These are phyloP conservation scores for Strigamia maritima DNA, from an alignment of 2,888 invertebrate genomes.

Conservation along the genomic window DNA sequence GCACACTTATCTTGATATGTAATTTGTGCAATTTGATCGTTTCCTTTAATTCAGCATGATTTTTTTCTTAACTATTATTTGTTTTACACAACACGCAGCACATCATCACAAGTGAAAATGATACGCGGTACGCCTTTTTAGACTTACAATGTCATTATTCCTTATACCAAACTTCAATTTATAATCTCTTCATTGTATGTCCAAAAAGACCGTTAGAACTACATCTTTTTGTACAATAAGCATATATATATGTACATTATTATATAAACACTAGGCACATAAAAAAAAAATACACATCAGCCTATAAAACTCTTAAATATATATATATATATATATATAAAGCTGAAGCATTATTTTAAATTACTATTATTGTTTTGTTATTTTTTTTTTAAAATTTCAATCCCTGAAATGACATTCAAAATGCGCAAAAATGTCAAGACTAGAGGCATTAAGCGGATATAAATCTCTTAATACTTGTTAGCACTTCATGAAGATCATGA, in stretches of 20 bases:
- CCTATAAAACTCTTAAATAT: neutral
- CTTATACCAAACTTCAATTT: neutral
- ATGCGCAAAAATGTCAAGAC: constrained; percentile 31
- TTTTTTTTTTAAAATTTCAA: neutral
- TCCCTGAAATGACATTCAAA: constrained; percentile 21
- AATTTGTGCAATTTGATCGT: constrained; percentile 21
- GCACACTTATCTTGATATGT: constrained; percentile 21
- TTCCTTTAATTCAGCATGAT: neutral
- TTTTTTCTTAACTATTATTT: neutral
- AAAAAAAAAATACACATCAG: constrained; percentile 5
- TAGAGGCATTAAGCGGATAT: constrained; percentile 31
- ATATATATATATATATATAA: neutral
- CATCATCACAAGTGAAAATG: neutral
- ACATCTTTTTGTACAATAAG: neutral
- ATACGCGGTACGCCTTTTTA: neutral
- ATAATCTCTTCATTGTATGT: neutral
- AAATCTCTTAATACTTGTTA: constrained; percentile 34
- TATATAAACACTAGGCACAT: constrained; percentile 12
- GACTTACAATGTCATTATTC: neutral
- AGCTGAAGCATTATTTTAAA: too few relatives aligned
- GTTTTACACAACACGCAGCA: neutral
- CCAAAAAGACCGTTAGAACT: neutral
- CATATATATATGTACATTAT: constrained; percentile 5
- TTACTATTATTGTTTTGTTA: neutral
- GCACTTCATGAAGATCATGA: neutral